Conservation (phyloP, 2,113 vertebrate genomes). For the Atrichornis clamosus region DNA sequence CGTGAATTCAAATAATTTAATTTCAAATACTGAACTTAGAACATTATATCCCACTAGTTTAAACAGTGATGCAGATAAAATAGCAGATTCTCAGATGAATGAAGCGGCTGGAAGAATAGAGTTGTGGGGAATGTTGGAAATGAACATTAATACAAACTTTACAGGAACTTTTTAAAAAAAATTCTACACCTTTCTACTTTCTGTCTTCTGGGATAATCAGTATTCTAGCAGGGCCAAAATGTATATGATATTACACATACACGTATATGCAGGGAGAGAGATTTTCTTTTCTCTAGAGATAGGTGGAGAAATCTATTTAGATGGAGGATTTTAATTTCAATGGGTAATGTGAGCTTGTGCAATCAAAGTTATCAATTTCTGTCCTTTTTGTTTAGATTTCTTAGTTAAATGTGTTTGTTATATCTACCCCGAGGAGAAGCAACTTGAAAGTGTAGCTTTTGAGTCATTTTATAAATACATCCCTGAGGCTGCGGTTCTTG, state of each 20-base stretch:
- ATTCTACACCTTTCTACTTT: background rate
- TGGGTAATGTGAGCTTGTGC: conserved; percentile 35
- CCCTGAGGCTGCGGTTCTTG: conserved; percentile 70
- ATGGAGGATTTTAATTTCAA: conserved; percentile 46
- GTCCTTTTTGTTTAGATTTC: conserved; percentile 64
- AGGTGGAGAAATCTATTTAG: conserved; percentile 45
- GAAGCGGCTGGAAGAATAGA: conserved; percentile 15
- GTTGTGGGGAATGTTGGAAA: background rate
- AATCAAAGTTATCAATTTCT: conserved; percentile 70
- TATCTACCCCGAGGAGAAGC: conserved; percentile 66
- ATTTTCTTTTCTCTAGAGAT: conserved; percentile 21
- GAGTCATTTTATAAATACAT: conserved; percentile 72
- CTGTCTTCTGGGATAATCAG: background rate
- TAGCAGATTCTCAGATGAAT: conserved; percentile 25
- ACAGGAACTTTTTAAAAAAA: conserved; percentile 37
- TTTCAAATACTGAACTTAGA: conserved; percentile 66
- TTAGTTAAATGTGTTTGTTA: conserved; percentile 71
- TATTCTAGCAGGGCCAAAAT: background rate
- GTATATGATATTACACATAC: background rate
- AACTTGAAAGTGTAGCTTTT: conserved; percentile 74
- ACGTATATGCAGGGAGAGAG: background rate
- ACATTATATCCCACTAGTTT: conserved; percentile 59
- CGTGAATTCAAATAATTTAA: conserved; percentile 70
- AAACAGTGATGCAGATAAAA: conserved; percentile 62
- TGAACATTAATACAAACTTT: conserved; percentile 55